Evolutionary conservation across 2,888 invertebrate species (phyloP).

Genomic region (Rhingia campestris): DNA sequence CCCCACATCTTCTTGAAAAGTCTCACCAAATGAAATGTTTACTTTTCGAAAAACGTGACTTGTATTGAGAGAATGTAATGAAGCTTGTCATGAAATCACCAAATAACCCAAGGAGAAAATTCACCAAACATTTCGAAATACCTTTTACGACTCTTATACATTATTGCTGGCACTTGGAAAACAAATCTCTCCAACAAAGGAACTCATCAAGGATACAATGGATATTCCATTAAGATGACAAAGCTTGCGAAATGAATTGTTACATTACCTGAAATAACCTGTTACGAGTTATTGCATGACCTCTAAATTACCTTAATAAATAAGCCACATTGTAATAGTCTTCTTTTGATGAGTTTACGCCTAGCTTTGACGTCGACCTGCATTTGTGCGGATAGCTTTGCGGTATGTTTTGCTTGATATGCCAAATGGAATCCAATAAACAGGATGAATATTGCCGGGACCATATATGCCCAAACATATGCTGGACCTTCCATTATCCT

Average conservation of each 20-base stretch:
- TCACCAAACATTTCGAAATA: neutral
- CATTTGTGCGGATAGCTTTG: slow-evolving; percentile 85
- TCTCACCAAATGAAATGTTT: neutral
- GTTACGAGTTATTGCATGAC: neutral
- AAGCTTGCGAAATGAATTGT: neutral
- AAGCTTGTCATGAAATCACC: neutral
- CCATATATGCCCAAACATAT: slow-evolving; percentile 77
- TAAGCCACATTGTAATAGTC: slow-evolving; percentile 85
- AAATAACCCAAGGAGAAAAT: slow-evolving; percentile 24
- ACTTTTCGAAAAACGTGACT: neutral
- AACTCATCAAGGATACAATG: neutral
- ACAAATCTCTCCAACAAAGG: neutral
- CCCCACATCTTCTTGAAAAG: neutral
- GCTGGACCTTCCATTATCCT: slow-evolving; percentile 77
- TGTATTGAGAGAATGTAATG: neutral
- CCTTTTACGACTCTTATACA: neutral
- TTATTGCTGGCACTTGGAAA: neutral
- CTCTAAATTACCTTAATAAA: slow-evolving; percentile 83
- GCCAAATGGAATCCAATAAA: slow-evolving; percentile 82
- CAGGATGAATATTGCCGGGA: slow-evolving; percentile 83
- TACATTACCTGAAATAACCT: neutral
- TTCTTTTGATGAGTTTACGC: slow-evolving; percentile 85
- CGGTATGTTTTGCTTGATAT: slow-evolving; percentile 84
- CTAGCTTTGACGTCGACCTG: slow-evolving; percentile 85
- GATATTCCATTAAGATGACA: neutral